Percentiles rank a stretch among this genome's conserved stretches.
These are phyloP conservation scores for Vicugna pacos DNA, from an alignment of 2,113 vertebrate genomes.

Conservation along the genomic window DNA sequence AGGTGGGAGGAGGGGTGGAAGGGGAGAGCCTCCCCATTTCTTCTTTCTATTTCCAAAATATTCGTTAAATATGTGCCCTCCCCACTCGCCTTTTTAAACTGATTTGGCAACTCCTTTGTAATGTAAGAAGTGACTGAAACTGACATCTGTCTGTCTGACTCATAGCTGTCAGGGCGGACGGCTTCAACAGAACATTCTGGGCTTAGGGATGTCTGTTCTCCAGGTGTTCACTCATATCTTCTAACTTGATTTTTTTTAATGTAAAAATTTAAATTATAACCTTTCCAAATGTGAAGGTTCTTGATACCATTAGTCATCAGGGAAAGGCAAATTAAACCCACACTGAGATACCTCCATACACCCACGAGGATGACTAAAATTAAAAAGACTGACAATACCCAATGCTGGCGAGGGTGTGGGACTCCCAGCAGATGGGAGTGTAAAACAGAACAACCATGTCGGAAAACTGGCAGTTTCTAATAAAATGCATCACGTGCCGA, in stretches of 20 bases:
- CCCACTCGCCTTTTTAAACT: background rate
- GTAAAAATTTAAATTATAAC: conserved; percentile 69
- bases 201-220: background rate
- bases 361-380: conserved; percentile 66
- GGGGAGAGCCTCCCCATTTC: background rate
- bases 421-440: background rate
- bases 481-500: background rate
- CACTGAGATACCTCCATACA: background rate
- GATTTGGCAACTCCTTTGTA: background rate
- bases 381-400: conserved; percentile 57
- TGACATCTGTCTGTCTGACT: conserved; percentile 49
- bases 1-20: background rate
- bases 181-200: background rate
- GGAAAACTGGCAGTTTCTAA: background rate
- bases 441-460: background rate
- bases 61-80: background rate
- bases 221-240: conserved; percentile 8
- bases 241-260: background rate
- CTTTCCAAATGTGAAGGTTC: conserved; percentile 64
- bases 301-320: conserved; percentile 62
- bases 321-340: conserved; percentile 62
- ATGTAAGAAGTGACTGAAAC: background rate
- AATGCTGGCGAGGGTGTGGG: background rate
- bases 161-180: fast-evolving
- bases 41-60: conserved; percentile 56